These are phyloP conservation scores for Cyclopterus lumpus DNA, from an alignment of 2,797 vertebrate genomes.

Conservation along the genomic window DNA sequence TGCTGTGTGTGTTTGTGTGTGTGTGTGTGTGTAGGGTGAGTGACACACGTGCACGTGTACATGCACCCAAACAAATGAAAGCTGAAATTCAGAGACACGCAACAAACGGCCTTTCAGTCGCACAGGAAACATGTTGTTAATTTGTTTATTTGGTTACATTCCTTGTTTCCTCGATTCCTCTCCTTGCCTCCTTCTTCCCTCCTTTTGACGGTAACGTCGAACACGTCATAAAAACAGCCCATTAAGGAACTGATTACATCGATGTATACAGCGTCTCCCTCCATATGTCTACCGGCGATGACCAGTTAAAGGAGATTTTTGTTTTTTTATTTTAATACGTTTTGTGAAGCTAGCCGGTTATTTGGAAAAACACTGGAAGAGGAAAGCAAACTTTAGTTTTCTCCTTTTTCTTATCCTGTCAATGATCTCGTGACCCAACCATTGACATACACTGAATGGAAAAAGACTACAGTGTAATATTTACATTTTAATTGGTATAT, in stretches of 20 bases:
- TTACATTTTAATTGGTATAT: no score
- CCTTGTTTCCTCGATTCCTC: conserved; percentile 11
- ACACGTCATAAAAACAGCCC: neutral
- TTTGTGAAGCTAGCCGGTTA: neutral
- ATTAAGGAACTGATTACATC: no score
- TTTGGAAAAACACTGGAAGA: neutral
- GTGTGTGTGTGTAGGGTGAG: neutral
- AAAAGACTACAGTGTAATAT: neutral
- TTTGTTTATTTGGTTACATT: conserved; percentile 9
- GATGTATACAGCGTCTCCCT: no score
- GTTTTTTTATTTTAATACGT: neutral
- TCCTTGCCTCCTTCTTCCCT: neutral
- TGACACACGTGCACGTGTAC: neutral
- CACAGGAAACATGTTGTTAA: conserved; percentile 32
- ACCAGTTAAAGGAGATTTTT: neutral
- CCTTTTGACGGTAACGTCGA: neutral
- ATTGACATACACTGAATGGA: neutral
- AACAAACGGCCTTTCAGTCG: neutral
- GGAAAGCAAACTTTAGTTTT: neutral
- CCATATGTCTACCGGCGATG: neutral
- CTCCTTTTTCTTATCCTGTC: neutral
- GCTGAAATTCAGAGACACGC: conserved; percentile 20
- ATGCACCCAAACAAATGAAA: conserved; percentile 14
- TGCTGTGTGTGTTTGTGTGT: neutral
- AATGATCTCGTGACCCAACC: neutral